Conservation (phyloP, 1,140 invertebrate species). For the Drosophila nasuta region DNA sequence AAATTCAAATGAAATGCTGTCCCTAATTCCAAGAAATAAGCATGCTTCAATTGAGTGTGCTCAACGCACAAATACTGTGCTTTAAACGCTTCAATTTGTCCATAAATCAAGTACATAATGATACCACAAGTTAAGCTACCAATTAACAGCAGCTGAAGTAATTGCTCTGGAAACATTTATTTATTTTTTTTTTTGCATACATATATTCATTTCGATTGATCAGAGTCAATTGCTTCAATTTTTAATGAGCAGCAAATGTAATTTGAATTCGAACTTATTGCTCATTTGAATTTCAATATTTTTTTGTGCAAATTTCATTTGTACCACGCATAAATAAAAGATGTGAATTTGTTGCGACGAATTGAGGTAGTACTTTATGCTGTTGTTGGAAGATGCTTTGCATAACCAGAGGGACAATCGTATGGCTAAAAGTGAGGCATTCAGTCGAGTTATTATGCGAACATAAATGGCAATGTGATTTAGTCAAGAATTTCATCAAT, state of each 20-base stretch:
- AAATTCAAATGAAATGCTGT: background rate
- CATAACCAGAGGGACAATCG: constrained; percentile 23
- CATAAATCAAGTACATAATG: background rate
- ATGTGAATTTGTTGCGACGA: constrained; percentile 13
- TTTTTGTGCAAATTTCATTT: constrained; percentile 41
- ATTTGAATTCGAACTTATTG: constrained; percentile 3
- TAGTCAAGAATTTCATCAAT: constrained; percentile 73
- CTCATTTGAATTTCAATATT: constrained; percentile 60
- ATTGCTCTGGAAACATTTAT: background rate
- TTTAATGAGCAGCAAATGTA: constrained; percentile 10
- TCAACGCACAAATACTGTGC: background rate
- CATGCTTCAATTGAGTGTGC: background rate
- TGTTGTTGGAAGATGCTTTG: constrained; percentile 12
- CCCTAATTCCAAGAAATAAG: constrained; percentile 5
- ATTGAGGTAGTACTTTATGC: constrained; percentile 1
- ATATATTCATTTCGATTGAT: background rate
- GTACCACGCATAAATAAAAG: constrained; percentile 24
- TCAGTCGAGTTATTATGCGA: constrained; percentile 5
- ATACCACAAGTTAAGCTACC: background rate
- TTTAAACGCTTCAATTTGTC: background rate
- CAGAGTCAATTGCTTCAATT: background rate
- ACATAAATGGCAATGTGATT: constrained; percentile 38
- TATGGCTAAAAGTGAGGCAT: constrained; percentile 18
- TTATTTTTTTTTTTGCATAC: background rate
- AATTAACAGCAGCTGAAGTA: background rate